Evolutionary conservation across 1,140 invertebrate species (phyloP), one percentile per base, ranked within the genome.

Genomic region (Archivesica marissinica): DNA sequence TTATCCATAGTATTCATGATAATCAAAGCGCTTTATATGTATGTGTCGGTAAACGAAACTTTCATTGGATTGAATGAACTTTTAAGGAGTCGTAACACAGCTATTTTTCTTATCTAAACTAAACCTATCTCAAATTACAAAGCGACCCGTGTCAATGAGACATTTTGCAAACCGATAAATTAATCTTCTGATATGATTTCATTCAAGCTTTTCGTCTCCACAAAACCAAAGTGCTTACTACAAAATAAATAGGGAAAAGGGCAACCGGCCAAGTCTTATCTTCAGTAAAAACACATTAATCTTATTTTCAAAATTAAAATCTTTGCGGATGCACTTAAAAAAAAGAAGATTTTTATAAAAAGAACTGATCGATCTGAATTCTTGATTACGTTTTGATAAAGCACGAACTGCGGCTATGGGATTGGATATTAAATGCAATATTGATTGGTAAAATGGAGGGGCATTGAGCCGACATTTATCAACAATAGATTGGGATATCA

Each of bases 121-220:
- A 7, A 28, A 4, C n/a, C 33, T 59, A 59, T 59, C 54, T 59
- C 54, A 59, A 59, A 28, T 59, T 59, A 6, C 54, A 59, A 4
- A n/a, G 25, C 25, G 54, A 25, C 66, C 35, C 35, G 28, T 38
- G 66, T 70, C 66, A 70, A 28, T 23, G 35, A 70, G 66, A 70
- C 66, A 70, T 70, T 70, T 70, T 23, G 35, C n/a, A 70, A 66
- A 61, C 20, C 9, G 9, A 70, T 28, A 44, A 44, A 44, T 41
- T 38, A 70, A 28, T 70, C 35, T 70, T 70, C 33, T 66, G 33
- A 66, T 66, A 66, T 70, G 38, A 70, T 44, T 70, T 70, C 66
- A 70, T 70, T 41, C 35, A 39, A 70, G 17, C 47, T 70, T 70
- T 39, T 2, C 38, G 35, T 44, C 66, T 66, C 23, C 25, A 25